Evolutionary conservation across 2,113 vertebrate species (phyloP).

Genomic region (Excalfactoria chinensis): DNA sequence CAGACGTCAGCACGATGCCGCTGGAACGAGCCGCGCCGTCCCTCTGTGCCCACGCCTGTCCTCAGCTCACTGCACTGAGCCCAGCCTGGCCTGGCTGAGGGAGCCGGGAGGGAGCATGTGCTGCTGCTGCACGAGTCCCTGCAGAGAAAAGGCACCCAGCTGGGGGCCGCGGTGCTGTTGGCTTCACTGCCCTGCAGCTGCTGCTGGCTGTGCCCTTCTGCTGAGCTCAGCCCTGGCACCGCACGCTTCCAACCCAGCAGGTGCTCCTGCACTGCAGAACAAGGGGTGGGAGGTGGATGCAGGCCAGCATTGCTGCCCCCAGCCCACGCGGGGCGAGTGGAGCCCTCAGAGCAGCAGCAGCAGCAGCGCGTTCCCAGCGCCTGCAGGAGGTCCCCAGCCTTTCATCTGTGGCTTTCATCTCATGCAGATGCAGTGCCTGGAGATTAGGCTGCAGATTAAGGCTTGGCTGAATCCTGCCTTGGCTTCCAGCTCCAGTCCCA

Average conservation of each 20-base stretch:
- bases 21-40: not conserved
- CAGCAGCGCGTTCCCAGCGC: rapidly evolving
- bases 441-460: slow-evolving; percentile 61
- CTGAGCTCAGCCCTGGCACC: not conserved
- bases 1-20: not conserved
- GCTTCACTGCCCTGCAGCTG: not conserved
- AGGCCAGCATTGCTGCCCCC: rapidly evolving
- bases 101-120: rapidly evolving
- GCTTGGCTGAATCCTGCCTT: slow-evolving; percentile 37
- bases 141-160: not conserved
- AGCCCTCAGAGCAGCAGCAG: not conserved
- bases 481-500: slow-evolving; percentile 32
- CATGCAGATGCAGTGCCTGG: slow-evolving; percentile 14
- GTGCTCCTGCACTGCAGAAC: not conserved
- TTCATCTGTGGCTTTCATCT: not conserved
- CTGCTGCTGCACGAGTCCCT: not conserved
- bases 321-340: not conserved
- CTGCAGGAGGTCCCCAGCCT: not conserved
- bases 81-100: not conserved
- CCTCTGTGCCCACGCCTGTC: not conserved
- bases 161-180: rapidly evolving
- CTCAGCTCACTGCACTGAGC: not conserved
- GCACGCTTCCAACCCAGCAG: not conserved
- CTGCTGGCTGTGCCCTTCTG: not conserved
- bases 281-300: not conserved